phyloP scores from a whole-genome alignment of 1,140 invertebrate species.

The Conopomorpha cramerella region DNA sequence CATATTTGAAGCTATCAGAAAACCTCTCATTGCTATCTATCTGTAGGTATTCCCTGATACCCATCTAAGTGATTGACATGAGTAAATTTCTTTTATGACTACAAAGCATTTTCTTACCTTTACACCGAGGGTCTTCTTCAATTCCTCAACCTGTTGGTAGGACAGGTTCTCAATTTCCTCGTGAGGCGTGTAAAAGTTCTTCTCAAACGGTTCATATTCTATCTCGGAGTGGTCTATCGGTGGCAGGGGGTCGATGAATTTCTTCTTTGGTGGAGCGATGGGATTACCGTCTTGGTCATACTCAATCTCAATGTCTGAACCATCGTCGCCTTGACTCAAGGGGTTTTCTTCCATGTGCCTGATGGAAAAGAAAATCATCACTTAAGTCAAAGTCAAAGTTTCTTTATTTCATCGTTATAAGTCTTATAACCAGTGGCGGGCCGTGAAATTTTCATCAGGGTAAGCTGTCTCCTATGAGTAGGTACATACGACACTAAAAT shows the following conservation, averaged over 20 bases:
- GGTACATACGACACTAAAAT: no score
- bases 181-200: slow-evolving; percentile 95
- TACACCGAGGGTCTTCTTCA: slow-evolving; percentile 82
- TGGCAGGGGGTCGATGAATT: slow-evolving; percentile 94
- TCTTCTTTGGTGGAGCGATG: slow-evolving; percentile 86
- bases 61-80: no score
- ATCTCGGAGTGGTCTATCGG: slow-evolving; percentile 93
- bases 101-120: no score
- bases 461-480: no score
- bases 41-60: no score
- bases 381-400: no score
- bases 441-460: no score
- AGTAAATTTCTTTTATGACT: no score
- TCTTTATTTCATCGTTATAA: no score
- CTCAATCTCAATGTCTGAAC: slow-evolving; percentile 87
- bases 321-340: slow-evolving; percentile 83
- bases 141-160: slow-evolving; percentile 75
- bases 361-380: slow-evolving; percentile 3
- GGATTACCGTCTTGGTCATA: slow-evolving; percentile 98
- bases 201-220: slow-evolving; percentile 85
- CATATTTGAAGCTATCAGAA: no score
- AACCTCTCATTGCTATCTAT: no score
- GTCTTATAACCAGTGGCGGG: no score
- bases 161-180: slow-evolving; percentile 85
- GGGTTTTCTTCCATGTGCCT: slow-evolving; percentile 98